Evolutionary conservation across 2,797 vertebrate species (phyloP), one percentile per base, ranked within the genome.

Genomic region (Leptoclinus maculatus): DNA sequence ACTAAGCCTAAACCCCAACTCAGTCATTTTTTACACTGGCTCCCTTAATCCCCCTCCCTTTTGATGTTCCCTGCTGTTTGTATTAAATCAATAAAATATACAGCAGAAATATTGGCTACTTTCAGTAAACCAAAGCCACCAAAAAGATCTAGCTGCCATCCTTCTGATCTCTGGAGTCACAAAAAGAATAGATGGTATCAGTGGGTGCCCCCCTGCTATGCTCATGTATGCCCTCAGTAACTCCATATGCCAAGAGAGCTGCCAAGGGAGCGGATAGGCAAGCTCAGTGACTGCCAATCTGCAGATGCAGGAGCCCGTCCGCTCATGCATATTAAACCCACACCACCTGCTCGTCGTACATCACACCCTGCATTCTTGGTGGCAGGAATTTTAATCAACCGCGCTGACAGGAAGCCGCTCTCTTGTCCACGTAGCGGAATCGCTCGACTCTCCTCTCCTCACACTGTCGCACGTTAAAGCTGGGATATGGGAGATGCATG

Each of bases 251-350:
- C 92, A 88, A 84, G 78, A 74, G 84, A 88, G 83, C 86, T 92
- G 90, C 92, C 93, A 87, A 74, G 82, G 82, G 84, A 91, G 82
- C 68, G 71, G 89, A 91, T 90, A 90, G 88, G 89, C 81, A 39
- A 88, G 89, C 90, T 87, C 90, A 87, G 89, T 90, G 91, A 91
- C 88, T 91, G 92, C 91, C 92, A 92, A 84, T 92, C 92, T 91
- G 91, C 90, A 92, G 93, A 94, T 93, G 93, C 91, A 86, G 90
- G 75, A 87, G 84, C 86, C 86, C 59, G 88, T 89, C 86, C 86
- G 77, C 91, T 94, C 93, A 92, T 94, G 93, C 92, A 93, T 93
- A 93, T 93, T 93, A 93, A 93, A 91, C 79, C 87, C 87, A 76
- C 90, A 71, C 92, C 93, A 94, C 93, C 93, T 94, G 92, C 90